Base-by-base conservation (phyloP, 2,113 vertebrate species). In the Murina feae region DNA sequence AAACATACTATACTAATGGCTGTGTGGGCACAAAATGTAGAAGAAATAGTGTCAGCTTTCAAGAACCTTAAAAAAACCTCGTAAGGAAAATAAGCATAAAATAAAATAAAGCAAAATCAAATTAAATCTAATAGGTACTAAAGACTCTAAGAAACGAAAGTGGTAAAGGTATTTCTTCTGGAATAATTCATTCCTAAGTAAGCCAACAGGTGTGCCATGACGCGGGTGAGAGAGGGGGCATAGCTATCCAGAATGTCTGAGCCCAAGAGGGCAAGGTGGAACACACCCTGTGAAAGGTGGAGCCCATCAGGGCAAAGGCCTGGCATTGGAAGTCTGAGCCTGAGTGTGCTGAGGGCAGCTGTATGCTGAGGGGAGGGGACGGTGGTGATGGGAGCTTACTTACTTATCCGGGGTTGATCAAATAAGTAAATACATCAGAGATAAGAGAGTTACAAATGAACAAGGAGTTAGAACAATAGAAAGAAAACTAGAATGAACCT, bases 61-160 rank as follows among this genome's bases (percentile, higher is more conserved):
- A 68, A 91, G n/a, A 84, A 58, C 42, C 42, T 80, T 86, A 68
- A 94, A 88, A 88, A 88, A 74, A 55, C 63, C 20, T 47, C 75
- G 72, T 20, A n/a, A 86, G 25, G 74, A 89, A 93, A 94, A 89
- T 25, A 95, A 92, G 4, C 32, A 92, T 35, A 18, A 72, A 47
- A 63, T 39, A 18, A 72, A 47, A 55, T 20, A 65, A 84, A 84
- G 66, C n/a, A 75, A 42, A 80, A 82, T 53, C 37, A 94, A 94
- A 78, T 20, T 13, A 51, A 90, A 78, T 39, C 1, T 58, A 94
- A 28, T 42, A 75, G 44, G 9, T 30, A 78, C 10, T 66, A 53
- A 91, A 42, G 21, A 81, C n/a, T 16, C 5, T 16, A 49, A 74
- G 10, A 9, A 76, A 78, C 47, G 1, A n/a, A 85, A 93, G 18